Evolutionary conservation across 2,113 vertebrate species (phyloP).

Genomic region (Lampris megalopsis): DNA sequence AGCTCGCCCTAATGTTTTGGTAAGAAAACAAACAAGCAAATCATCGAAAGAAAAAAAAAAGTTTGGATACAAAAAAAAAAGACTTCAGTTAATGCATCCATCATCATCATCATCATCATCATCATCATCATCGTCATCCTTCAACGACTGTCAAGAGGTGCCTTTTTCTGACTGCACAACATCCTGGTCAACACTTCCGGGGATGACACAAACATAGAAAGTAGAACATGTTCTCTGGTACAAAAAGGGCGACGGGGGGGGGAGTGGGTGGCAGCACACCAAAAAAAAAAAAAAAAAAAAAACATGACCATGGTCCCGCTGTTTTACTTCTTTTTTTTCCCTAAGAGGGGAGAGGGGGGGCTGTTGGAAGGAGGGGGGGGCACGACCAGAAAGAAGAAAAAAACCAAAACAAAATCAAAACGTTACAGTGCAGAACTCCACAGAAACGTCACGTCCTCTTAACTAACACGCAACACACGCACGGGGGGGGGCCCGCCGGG

Average conservation of each 20-base stretch:
- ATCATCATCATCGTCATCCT: slow-evolving; percentile 47
- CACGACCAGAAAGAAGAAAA: too few relatives aligned
- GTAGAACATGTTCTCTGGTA: slow-evolving; percentile 74
- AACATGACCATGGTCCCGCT: slow-evolving; percentile 45
- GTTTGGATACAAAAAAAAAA: slow-evolving; percentile 47
- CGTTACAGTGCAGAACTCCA: slow-evolving; percentile 53
- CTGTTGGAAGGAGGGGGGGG: background rate
- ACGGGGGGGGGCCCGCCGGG: background rate
- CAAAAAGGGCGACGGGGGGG: slow-evolving; percentile 56
- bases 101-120: slow-evolving; percentile 63
- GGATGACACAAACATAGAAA: slow-evolving; percentile 72
- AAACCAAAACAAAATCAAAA: slow-evolving; percentile 6
- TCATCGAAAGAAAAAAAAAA: slow-evolving; percentile 59
- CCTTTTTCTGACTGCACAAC: slow-evolving; percentile 58
- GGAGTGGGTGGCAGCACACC: slow-evolving; percentile 55
- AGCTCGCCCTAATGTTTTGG: slow-evolving; percentile 83
- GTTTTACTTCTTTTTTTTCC: background rate
- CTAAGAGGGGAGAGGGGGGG: slow-evolving; percentile 11
- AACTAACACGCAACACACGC: slow-evolving; percentile 24
- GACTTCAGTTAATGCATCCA: slow-evolving; percentile 75
- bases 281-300: slow-evolving; percentile 65
- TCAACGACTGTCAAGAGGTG: slow-evolving; percentile 65
- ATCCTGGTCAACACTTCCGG: slow-evolving; percentile 69
- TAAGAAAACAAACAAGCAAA: slow-evolving; percentile 84
- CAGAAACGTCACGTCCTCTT: slow-evolving; percentile 39